A percentile compares a stretch with the other conserved stretches of the same genome.
Evolutionary conservation across 2,797 vertebrate species (phyloP).

Genomic region (Zalophus californianus): DNA sequence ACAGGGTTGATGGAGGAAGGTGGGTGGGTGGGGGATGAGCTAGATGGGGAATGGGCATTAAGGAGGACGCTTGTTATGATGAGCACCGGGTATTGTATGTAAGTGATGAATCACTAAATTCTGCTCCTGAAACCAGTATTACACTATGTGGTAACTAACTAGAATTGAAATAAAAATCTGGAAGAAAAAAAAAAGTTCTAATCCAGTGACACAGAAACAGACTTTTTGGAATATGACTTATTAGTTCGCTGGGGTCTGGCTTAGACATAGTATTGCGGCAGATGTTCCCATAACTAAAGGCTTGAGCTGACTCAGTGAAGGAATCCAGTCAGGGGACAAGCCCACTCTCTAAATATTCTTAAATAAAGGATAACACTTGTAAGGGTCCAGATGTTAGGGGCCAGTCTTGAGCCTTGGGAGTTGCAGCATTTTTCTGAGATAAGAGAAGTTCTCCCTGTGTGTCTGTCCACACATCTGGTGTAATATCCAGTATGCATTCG

Average conservation of each 20-base stretch:
- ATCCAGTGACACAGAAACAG: neutral
- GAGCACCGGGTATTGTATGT: neutral
- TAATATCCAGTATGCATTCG: neutral
- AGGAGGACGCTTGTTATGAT: neutral
- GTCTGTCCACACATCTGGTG: neutral
- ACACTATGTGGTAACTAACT: neutral
- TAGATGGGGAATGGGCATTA: neutral
- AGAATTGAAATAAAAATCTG: neutral
- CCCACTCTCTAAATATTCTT: neutral
- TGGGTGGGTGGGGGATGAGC: neutral
- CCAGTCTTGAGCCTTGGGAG: neutral
- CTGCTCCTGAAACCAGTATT: neutral
- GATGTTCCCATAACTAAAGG: neutral
- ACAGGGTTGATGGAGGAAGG: neutral
- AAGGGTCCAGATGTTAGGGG: neutral
- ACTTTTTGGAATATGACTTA: neutral
- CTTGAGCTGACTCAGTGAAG: neutral
- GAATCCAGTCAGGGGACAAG: neutral
- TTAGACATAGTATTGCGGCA: neutral
- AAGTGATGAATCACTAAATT: neutral
- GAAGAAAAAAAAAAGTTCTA: neutral
- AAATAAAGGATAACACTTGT: neutral
- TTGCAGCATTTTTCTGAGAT: neutral
- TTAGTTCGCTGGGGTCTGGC: neutral
- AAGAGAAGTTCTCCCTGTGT: neutral